Evolutionary conservation across 2,113 vertebrate species (phyloP).

Genomic region (Litocranius walleri): DNA sequence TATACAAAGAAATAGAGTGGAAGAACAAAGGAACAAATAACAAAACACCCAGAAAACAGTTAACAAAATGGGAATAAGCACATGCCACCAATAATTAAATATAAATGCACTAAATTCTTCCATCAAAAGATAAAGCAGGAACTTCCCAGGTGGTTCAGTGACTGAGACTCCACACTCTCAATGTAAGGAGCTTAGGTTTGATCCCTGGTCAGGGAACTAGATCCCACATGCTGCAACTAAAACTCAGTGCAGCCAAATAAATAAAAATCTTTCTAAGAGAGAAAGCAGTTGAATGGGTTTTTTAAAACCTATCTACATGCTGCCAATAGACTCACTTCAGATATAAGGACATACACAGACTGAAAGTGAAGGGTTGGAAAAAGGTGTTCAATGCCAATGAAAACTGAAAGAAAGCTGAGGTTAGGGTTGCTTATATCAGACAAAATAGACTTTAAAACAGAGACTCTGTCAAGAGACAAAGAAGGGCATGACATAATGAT

Average conservation of each 20-base stretch:
- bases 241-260: background rate
- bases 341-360: background rate
- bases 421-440: background rate
- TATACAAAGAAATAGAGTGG: background rate
- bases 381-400: background rate
- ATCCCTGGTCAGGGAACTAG: background rate
- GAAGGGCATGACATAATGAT: background rate
- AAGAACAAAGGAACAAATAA: background rate
- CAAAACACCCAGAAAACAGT: background rate
- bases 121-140: background rate
- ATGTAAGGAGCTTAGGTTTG: background rate
- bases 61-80: background rate
- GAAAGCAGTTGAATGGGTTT: background rate
- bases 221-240: background rate
- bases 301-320: background rate
- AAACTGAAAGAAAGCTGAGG: background rate
- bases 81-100: background rate
- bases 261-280: background rate
- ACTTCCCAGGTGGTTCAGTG: background rate
- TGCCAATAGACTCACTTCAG: background rate
- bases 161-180: background rate
- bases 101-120: background rate
- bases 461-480: background rate
- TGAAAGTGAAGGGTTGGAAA: background rate
- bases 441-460: background rate